Conservation (phyloP, 2,888 invertebrate genomes). For the Nephrocerus scutellatus region DNA sequence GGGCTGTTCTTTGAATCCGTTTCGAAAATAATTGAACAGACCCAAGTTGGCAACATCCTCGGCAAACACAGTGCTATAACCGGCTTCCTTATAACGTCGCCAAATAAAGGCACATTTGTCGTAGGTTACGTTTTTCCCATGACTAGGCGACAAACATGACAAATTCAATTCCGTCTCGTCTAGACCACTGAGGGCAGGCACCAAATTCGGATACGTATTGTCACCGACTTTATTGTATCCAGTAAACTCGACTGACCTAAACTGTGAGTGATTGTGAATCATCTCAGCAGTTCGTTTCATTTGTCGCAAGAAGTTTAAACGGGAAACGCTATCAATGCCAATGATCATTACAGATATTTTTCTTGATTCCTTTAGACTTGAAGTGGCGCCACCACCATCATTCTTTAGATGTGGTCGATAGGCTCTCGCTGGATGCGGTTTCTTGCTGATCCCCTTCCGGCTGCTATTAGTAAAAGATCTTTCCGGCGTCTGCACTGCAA, state of each 20-base stretch:
- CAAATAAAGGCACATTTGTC: slow-evolving; percentile 80
- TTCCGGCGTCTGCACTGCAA: background rate
- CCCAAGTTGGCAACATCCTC: slow-evolving; percentile 77
- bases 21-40: slow-evolving; percentile 71
- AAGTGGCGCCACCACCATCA: too few relatives aligned
- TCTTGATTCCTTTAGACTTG: background rate
- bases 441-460: background rate
- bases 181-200: slow-evolving; percentile 70
- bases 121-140: slow-evolving; percentile 51
- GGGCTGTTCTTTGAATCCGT: slow-evolving; percentile 70
- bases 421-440: too few relatives aligned
- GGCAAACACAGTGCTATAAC: slow-evolving; percentile 71
- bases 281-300: slow-evolving; percentile 65
- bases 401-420: too few relatives aligned
- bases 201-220: slow-evolving; percentile 87
- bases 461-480: too few relatives aligned
- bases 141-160: slow-evolving; percentile 55
- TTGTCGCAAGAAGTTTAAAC: slow-evolving; percentile 76
- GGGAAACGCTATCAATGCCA: slow-evolving; percentile 79
- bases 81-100: slow-evolving; percentile 66
- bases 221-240: slow-evolving; percentile 93
- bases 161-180: slow-evolving; percentile 58
- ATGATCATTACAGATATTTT: slow-evolving; percentile 65
- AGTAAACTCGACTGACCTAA: slow-evolving; percentile 70
- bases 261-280: slow-evolving; percentile 50